These are phyloP conservation scores for Paedocypris micromegethes DNA, from an alignment of 2,797 vertebrate genomes.

Conservation along the genomic window DNA sequence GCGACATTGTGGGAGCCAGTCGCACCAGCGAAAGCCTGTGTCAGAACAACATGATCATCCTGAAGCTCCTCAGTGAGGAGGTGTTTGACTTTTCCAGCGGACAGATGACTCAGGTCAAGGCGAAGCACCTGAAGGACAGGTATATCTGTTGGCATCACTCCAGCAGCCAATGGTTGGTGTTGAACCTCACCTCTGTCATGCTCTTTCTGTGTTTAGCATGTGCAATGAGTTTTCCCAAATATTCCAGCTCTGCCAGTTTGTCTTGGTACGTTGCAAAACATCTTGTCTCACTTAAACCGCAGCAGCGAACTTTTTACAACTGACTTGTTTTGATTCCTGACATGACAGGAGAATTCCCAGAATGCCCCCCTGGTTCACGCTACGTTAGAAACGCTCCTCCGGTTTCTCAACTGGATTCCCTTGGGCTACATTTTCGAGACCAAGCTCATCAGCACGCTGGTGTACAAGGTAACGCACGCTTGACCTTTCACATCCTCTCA, in stretches of 20 bases:
- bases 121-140: constrained; percentile 99
- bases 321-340: no score
- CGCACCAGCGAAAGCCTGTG: constrained; percentile 97
- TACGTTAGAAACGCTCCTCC: constrained; percentile 82
- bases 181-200: not conserved
- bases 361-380: constrained; percentile 86
- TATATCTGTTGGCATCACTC: constrained; percentile 27
- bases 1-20: constrained; percentile 96
- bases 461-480: constrained; percentile 76
- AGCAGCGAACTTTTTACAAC: no score
- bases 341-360: constrained; percentile 80
- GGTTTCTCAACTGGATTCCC: constrained; percentile 90
- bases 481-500: constrained; percentile 49
- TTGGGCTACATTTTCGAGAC: constrained; percentile 90
- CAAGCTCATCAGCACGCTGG: constrained; percentile 86
- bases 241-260: constrained; percentile 88
- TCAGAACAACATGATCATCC: constrained; percentile 99
- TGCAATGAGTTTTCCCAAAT: constrained; percentile 90
- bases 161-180: not conserved
- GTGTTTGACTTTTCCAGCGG: constrained; percentile 99
- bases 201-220: constrained; percentile 67
- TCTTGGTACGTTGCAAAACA: constrained; percentile 73
- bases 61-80: constrained; percentile 98
- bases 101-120: constrained; percentile 98
- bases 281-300: not conserved